A percentile compares a stretch with the other conserved stretches of the same genome.
These are phyloP conservation scores for Cyprinodon diabolis DNA, from an alignment of 2,797 vertebrate genomes.

Conservation along the genomic window DNA sequence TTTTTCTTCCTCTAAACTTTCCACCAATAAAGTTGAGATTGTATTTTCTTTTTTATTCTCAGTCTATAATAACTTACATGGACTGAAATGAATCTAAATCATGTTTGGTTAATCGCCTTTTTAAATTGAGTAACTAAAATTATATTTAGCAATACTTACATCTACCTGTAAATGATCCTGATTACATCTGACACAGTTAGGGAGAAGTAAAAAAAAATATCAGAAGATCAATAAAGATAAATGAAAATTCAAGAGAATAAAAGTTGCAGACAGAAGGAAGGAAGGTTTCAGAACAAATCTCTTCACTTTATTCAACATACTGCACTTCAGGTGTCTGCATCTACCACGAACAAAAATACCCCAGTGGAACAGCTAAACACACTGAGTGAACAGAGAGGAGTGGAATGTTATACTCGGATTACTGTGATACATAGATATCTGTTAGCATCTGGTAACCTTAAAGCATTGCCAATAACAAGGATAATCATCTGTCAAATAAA, in stretches of 20 bases:
- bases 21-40: background rate
- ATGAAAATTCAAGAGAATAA: background rate
- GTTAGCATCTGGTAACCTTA: conserved; percentile 60
- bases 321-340: conserved; percentile 79
- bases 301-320: conserved; percentile 79
- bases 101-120: background rate
- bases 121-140: background rate
- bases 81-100: background rate
- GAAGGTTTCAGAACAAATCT: conserved; percentile 61
- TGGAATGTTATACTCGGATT: conserved; percentile 69
- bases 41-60: too few relatives aligned
- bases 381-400: conserved; percentile 70
- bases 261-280: background rate
- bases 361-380: conserved; percentile 75
- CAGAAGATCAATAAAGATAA: background rate
- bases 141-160: background rate
- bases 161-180: background rate
- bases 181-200: too few relatives aligned
- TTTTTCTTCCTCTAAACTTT: background rate
- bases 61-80: background rate
- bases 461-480: conserved; percentile 65
- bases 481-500: conserved; percentile 75
- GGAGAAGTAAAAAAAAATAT: background rate
- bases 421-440: conserved; percentile 58
- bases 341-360: conserved; percentile 78